phyloP scores from a whole-genome alignment of 2,113 vertebrate species.

The Nannospalax galili region DNA sequence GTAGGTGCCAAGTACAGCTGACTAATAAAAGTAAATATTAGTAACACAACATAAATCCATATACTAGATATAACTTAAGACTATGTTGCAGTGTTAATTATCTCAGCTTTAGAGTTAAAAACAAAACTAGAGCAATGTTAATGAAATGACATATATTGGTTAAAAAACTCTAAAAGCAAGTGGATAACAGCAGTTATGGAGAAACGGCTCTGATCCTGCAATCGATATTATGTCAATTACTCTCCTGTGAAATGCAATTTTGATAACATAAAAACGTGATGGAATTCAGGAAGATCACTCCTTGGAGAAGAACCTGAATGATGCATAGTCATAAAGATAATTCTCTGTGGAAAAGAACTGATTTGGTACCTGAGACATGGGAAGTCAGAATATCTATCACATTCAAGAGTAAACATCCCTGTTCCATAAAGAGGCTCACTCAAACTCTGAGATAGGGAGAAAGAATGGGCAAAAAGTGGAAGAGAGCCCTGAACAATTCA shows the following conservation, averaged over 20 bases:
- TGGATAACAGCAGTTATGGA: neutral
- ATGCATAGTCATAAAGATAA: neutral
- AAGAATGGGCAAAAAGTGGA: neutral
- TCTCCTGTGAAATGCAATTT: slow-evolving; percentile 43
- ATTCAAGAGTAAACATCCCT: neutral
- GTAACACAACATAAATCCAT: neutral
- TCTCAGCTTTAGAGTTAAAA: neutral
- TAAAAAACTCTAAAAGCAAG: slow-evolving; percentile 38
- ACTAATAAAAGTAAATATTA: neutral
- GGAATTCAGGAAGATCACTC: neutral
- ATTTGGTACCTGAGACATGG: neutral
- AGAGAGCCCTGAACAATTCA: no score
- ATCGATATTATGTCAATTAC: slow-evolving; percentile 22
- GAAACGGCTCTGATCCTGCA: slow-evolving; percentile 22
- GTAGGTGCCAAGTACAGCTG: neutral
- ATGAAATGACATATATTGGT: slow-evolving; percentile 23
- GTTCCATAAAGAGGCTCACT: neutral
- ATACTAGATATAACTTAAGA: neutral
- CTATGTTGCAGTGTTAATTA: neutral
- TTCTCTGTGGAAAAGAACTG: neutral
- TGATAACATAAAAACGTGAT: slow-evolving; percentile 9
- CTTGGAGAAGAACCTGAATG: neutral
- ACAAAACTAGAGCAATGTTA: slow-evolving; percentile 31
- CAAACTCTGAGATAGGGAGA: neutral
- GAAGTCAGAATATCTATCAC: neutral